A percentile compares a stretch with the other conserved stretches of the same genome.
phyloP scores from a whole-genome alignment of 2,797 vertebrate species.

The Rhabdomys pumilio region DNA sequence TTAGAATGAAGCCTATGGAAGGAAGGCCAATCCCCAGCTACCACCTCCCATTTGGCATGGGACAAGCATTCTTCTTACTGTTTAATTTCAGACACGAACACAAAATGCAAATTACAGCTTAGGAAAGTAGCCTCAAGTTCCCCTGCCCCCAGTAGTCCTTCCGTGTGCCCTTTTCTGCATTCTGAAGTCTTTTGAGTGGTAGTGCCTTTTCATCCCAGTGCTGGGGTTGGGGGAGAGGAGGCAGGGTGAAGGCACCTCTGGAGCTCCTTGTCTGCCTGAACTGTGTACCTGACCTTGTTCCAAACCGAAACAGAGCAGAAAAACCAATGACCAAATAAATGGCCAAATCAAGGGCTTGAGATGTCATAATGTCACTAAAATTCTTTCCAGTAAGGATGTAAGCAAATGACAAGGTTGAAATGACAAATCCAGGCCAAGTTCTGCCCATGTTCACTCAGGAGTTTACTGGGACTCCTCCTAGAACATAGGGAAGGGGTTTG shows the following conservation, averaged over 20 bases:
- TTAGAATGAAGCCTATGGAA: neutral
- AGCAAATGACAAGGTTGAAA: neutral
- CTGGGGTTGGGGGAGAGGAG: neutral
- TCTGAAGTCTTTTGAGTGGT: neutral
- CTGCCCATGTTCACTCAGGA: neutral
- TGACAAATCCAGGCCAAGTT: neutral
- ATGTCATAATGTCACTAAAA: neutral
- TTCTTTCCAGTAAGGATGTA: neutral
- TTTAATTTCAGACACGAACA: conserved; percentile 21
- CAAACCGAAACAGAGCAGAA: neutral
- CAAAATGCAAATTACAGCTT: conserved; percentile 5
- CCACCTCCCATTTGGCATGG: neutral
- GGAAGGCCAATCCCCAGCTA: neutral
- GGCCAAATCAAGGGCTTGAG: neutral
- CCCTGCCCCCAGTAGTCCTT: neutral
- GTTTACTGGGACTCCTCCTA: neutral
- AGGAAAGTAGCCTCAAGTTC: neutral
- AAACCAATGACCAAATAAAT: neutral
- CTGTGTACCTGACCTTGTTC: neutral
- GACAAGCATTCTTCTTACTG: neutral
- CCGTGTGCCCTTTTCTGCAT: neutral
- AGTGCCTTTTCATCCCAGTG: neutral
- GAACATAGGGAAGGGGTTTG: neutral
- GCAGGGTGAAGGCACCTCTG: neutral
- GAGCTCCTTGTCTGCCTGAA: neutral